Evolutionary conservation across 2,888 invertebrate species (phyloP).

Genomic region (Urechis unicinctus): DNA sequence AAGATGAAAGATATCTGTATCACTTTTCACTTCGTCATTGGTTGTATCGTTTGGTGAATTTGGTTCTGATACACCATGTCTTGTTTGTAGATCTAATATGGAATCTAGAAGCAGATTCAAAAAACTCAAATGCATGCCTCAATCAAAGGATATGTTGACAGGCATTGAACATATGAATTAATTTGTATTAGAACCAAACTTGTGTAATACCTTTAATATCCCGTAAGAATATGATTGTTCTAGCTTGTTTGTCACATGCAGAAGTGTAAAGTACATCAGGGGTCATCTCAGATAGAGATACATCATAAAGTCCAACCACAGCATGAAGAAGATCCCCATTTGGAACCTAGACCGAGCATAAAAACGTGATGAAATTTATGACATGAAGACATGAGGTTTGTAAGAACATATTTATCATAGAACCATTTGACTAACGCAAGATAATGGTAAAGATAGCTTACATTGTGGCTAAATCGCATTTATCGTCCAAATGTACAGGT

Average conservation of each 20-base stretch:
- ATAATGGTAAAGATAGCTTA: too few relatives aligned
- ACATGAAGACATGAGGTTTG: too few relatives aligned
- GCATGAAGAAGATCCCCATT: conserved; percentile 47
- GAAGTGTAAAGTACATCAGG: conserved; percentile 49
- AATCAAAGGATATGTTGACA: too few relatives aligned
- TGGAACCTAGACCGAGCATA: conserved; percentile 10
- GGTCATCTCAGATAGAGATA: conserved; percentile 47
- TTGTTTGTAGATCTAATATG: too few relatives aligned
- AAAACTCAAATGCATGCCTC: too few relatives aligned
- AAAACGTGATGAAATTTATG: neutral
- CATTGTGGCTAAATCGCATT: too few relatives aligned
- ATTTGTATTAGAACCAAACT: too few relatives aligned
- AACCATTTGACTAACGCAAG: too few relatives aligned
- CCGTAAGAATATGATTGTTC: conserved; percentile 45
- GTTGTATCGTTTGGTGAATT: neutral
- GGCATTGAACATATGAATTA: too few relatives aligned
- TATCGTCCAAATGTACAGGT: too few relatives aligned
- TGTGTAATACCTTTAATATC: conserved; percentile 49
- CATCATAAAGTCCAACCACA: conserved; percentile 48
- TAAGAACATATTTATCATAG: too few relatives aligned
- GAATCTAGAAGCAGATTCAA: too few relatives aligned
- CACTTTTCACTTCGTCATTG: conserved; percentile 9
- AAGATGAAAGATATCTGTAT: conserved; percentile 27
- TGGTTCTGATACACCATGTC: neutral
- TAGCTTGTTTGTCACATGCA: conserved; percentile 48